A percentile compares a stretch with the other conserved stretches of the same genome.
These are phyloP conservation scores for Parnassius orleans DNA, from an alignment of 2,888 invertebrate genomes.

Conservation along the genomic window DNA sequence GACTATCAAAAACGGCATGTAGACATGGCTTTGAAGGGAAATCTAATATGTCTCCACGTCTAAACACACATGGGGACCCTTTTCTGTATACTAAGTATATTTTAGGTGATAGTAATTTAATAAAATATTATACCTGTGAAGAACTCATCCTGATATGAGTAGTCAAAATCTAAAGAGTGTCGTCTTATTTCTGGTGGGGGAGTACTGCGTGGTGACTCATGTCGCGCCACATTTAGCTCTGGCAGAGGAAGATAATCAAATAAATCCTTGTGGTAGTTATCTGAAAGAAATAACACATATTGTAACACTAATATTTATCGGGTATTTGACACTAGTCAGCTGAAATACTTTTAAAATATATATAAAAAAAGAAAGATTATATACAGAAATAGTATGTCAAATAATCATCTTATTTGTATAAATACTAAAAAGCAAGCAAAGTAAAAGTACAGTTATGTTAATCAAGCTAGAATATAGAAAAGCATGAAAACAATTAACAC, in stretches of 20 bases:
- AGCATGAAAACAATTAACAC: too few species aligned
- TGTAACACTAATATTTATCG: not conserved
- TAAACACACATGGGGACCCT: too few species aligned
- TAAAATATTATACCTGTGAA: conserved; percentile 52
- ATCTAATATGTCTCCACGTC: too few species aligned
- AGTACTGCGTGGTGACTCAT: conserved; percentile 50
- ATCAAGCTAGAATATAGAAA: too few species aligned
- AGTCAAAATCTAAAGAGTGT: conserved; percentile 52
- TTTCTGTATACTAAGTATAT: not conserved
- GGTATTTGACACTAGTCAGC: not conserved
- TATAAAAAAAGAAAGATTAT: too few species aligned
- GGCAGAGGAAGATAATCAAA: conserved; percentile 55
- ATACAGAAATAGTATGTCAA: too few species aligned
- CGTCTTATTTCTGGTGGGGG: conserved; percentile 47
- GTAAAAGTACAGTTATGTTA: too few species aligned
- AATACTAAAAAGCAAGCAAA: too few species aligned
- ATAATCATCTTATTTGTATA: too few species aligned
- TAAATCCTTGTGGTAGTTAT: conserved; percentile 55
- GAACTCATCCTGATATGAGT: conserved; percentile 66
- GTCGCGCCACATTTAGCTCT: conserved; percentile 38
- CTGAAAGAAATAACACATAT: conserved; percentile 37
- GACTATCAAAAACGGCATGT: too few species aligned
- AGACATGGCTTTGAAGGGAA: too few species aligned
- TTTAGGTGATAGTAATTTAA: conserved; percentile 22
- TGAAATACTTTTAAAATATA: not conserved